A percentile compares a stretch with the other conserved stretches of the same genome.
Evolutionary conservation across 1,140 invertebrate genomes (phyloP).

Genomic region (Tetranychus cinnabarinus): DNA sequence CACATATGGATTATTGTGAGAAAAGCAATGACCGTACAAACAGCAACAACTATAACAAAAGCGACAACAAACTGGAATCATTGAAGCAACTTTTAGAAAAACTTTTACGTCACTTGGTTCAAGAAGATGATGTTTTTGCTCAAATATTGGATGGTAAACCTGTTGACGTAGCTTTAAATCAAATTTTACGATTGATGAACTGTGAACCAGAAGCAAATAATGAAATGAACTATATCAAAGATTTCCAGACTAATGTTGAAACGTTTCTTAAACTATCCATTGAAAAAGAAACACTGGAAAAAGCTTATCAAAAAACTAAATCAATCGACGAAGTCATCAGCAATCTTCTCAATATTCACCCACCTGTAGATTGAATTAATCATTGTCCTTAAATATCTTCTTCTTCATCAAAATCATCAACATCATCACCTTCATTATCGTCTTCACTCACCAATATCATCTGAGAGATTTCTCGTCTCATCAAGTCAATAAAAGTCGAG

Average conservation of each 20-base stretch:
- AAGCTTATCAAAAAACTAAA: not conserved
- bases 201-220: not conserved
- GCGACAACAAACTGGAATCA: not conserved
- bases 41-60: no score
- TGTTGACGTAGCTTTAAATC: not conserved
- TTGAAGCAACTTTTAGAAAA: not conserved
- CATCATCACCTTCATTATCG: no score
- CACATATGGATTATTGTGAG: no score
- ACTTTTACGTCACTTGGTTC: not conserved
- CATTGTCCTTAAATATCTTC: no score
- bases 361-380: no score
- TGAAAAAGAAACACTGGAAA: not conserved
- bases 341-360: not conserved
- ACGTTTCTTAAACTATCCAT: not conserved
- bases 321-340: not conserved
- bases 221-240: not conserved
- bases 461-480: no score
- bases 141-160: not conserved
- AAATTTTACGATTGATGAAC: not conserved
- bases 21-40: not conserved
- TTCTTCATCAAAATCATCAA: no score
- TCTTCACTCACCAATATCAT: no score
- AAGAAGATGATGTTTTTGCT: not conserved
- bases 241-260: constrained; percentile 1
- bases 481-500: no score